Evolutionary conservation across 2,113 vertebrate species (phyloP).

Genomic region (Callorhinus ursinus): DNA sequence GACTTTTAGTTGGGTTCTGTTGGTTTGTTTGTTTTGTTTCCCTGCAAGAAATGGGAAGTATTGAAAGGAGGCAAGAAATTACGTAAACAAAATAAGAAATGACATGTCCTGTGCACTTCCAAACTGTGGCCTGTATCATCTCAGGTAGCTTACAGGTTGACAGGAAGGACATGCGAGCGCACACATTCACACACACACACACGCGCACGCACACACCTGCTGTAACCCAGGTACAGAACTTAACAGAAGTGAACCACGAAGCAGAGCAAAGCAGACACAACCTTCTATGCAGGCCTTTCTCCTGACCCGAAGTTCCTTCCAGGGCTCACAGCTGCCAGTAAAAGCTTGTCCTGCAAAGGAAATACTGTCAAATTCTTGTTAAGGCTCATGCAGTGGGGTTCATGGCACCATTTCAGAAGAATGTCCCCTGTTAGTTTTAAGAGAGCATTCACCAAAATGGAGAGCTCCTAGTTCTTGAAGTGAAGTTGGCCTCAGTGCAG

Average conservation of each 20-base stretch:
- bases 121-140: neutral
- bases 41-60: neutral
- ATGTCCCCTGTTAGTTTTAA: neutral
- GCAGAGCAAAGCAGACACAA: neutral
- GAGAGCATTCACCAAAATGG: neutral
- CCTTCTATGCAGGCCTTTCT: neutral
- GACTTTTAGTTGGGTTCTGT: neutral
- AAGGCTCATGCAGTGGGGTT: neutral
- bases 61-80: neutral
- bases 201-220: neutral
- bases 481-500: rapidly evolving
- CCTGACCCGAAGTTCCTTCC: neutral
- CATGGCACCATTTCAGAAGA: neutral
- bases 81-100: neutral
- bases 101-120: neutral
- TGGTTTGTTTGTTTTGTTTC: neutral
- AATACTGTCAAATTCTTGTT: neutral
- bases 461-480: neutral
- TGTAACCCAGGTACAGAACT: neutral
- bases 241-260: neutral
- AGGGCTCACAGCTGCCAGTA: neutral
- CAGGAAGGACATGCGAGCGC: neutral
- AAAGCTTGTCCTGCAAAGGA: neutral
- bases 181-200: neutral
- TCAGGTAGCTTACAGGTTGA: neutral